Conservation (phyloP, 1,140 invertebrate genomes). For the Drosophila parvula region DNA sequence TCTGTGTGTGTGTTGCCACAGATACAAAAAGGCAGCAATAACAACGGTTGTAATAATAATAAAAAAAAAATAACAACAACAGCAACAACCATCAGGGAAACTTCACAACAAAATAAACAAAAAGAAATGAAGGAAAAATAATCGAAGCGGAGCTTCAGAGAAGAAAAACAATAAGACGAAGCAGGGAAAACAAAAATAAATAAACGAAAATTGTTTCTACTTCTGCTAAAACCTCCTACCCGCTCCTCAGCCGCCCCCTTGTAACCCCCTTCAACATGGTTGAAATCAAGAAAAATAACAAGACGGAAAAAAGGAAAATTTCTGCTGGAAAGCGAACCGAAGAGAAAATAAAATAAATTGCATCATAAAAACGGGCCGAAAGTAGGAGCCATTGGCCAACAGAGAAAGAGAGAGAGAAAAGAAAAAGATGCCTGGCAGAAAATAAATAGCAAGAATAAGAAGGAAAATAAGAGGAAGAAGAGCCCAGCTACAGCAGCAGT, state of each 20-base stretch:
- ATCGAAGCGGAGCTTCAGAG: conserved; percentile 55
- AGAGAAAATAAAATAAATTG: conserved; percentile 81
- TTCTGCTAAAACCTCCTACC: not conserved
- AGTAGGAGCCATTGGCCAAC: conserved; percentile 15
- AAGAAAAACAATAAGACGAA: conserved; percentile 56
- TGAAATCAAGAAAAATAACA: conserved; percentile 72
- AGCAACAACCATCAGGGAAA: conserved; percentile 18
- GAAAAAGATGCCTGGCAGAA: conserved; percentile 32
- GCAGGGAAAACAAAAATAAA: conserved; percentile 55
- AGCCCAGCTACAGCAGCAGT: conserved; percentile 46
- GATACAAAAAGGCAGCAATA: conserved; percentile 47
- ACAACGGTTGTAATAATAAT: conserved; percentile 20
- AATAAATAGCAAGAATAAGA: conserved; percentile 47
- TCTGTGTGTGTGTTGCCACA: conserved; percentile 63
- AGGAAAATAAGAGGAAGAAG: conserved; percentile 36
- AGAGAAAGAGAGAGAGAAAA: conserved; percentile 5
- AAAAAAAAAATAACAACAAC: conserved; percentile 29
- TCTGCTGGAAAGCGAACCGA: conserved; percentile 62
- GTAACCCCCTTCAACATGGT: conserved; percentile 53
- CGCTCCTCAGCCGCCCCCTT: not conserved
- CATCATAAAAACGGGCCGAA: conserved; percentile 68
- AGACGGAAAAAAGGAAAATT: conserved; percentile 69
- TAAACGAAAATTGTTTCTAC: conserved; percentile 57
- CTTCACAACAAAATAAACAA: conserved; percentile 61
- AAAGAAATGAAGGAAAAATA: conserved; percentile 58